Evolutionary conservation across 35 echinoderm and acorn worm genomes (phyloP).

Genomic region (Chiridota heheva): DNA sequence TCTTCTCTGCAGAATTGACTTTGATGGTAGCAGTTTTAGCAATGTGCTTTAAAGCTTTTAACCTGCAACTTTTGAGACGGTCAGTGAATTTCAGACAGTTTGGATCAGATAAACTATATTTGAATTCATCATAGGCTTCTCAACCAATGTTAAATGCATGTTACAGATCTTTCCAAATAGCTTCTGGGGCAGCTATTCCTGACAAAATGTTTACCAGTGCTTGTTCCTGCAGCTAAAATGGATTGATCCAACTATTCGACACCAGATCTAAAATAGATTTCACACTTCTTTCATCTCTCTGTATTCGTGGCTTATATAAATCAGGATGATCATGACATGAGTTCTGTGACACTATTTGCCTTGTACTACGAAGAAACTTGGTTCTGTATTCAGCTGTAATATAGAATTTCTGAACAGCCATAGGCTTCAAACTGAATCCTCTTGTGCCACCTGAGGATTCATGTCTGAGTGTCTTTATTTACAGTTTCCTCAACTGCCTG

Average conservation of each 20-base stretch:
- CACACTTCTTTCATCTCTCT: slow-evolving; percentile 21
- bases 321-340: not conserved
- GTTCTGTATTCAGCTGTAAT: slow-evolving; percentile 31
- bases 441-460: slow-evolving; percentile 52
- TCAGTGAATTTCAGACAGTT: too few relatives aligned
- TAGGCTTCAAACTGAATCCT: slow-evolving; percentile 40
- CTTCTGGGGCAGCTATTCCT: not conserved
- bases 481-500: slow-evolving; percentile 51
- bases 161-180: not conserved
- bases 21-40: too few relatives aligned
- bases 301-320: not conserved
- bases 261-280: not conserved
- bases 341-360: not conserved
- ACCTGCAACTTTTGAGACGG: too few relatives aligned
- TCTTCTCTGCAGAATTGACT: too few relatives aligned
- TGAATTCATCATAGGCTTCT: not conserved
- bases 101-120: too few relatives aligned
- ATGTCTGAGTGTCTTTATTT: slow-evolving; percentile 52
- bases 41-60: too few relatives aligned
- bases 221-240: not conserved
- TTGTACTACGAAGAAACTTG: not conserved
- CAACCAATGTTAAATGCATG: not conserved
- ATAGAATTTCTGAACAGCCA: slow-evolving; percentile 24
- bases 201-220: slow-evolving; percentile 14
- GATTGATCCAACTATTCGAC: not conserved